Base-by-base conservation (phyloP, 2,113 vertebrate species). In the Cheilinus undulatus region DNA sequence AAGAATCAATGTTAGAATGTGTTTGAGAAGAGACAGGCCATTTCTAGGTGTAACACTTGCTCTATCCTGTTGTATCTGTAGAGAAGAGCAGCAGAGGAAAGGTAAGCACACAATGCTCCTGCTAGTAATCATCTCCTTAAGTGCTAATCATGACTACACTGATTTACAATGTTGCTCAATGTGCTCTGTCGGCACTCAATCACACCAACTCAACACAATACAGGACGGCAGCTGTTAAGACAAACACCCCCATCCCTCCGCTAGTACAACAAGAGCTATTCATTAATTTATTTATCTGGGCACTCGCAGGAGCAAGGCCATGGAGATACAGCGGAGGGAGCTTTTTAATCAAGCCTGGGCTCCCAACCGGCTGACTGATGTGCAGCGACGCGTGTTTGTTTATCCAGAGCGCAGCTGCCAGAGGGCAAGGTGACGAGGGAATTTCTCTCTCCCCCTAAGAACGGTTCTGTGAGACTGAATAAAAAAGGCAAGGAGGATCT, bases 321-420 rank as follows among this genome's bases (percentile, higher is more conserved):
- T 36, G 69, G 75, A 82, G 83, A 86, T 84, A 73, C 73, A 79
- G 78, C 52, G 30, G 63, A 84, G 85, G 80, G 83, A 32, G 20
- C 53, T 82, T 88, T 84, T 92, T 89, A 88, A 90, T 93, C 89
- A 88, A 88, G 78, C 72, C 78, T 83, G 57, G 45, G 43, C 86
- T 78, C 73, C 83, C 54, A 70, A 52, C 77, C 58, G 76, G 63
- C 82, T 79, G 85, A 90, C 80, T 89, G 80, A 88, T 91, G 86
- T 77, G 83, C 84, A 85, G 67, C 52, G 74, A 74, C 69, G 78
- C 67, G 34, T 86, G 89, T 88, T 89, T 92, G 89, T 91, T 92
- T 90, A 91, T 91, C 85, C 86, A 73, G 84, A 86, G 30, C 78
- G 42, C 90, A 86, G 92, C 90, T 89, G 89, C 88, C 80, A 68